Conservation (phyloP, 2,888 invertebrate species). For the Periphyllus acericola region DNA sequence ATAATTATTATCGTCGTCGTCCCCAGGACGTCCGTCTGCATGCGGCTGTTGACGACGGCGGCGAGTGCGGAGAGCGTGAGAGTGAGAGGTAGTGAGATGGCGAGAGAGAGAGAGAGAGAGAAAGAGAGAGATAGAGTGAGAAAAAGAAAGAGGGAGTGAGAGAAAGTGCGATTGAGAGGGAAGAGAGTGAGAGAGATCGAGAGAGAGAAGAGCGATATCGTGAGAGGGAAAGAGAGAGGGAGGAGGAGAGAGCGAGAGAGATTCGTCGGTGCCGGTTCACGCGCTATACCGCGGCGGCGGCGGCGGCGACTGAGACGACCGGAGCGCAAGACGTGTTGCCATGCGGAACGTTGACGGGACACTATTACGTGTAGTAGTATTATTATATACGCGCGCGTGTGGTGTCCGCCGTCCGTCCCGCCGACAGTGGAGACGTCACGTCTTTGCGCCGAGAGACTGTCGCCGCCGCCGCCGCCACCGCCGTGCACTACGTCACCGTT, state of each 20-base stretch:
- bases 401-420: constrained; percentile 21
- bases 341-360: constrained; percentile 51
- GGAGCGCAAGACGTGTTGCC: constrained; percentile 44
- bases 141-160: not conserved
- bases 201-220: not conserved
- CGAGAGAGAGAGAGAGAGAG: not conserved
- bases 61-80: not conserved
- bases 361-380: constrained; percentile 9
- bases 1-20: constrained; percentile 5
- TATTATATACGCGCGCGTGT: constrained; percentile 8
- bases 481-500: constrained; percentile 18
- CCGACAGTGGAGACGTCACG: constrained; percentile 23
- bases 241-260: not conserved
- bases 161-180: not conserved
- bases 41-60: not conserved
- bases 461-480: not conserved
- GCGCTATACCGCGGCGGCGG: constrained; percentile 13
- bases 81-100: not conserved
- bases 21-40: not conserved
- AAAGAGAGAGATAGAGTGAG: too few relatives aligned
- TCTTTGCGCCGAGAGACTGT: constrained; percentile 1
- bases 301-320: not conserved
- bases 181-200: too few relatives aligned
- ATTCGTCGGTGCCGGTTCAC: constrained; percentile 25
- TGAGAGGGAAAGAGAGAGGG: too few relatives aligned